These are phyloP conservation scores for Cossypha heuglini DNA, from an alignment of 2,797 vertebrate species.

Conservation along the genomic window DNA sequence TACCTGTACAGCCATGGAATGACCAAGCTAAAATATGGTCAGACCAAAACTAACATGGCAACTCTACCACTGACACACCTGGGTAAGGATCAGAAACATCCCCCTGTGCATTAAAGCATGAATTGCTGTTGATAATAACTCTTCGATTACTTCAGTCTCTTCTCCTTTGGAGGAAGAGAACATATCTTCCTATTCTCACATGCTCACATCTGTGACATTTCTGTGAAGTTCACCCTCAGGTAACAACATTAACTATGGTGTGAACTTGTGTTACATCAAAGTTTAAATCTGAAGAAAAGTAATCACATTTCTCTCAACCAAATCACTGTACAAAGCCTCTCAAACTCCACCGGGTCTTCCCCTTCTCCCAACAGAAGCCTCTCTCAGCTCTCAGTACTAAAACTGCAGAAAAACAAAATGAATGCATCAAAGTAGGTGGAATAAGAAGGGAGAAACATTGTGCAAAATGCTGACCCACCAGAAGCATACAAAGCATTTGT, in stretches of 20 bases:
- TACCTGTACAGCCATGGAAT: background rate
- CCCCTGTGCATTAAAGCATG: background rate
- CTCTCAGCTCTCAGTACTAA: background rate
- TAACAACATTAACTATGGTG: background rate
- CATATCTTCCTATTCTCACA: background rate
- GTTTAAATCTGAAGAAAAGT: background rate
- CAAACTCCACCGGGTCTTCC: background rate
- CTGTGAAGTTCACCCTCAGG: background rate
- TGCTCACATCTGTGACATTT: background rate
- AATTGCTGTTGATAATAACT: background rate
- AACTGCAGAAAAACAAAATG: background rate
- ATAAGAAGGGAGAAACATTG: background rate
- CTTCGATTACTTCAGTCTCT: background rate
- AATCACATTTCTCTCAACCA: background rate
- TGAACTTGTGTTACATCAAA: background rate
- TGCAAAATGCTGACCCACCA: constrained; percentile 18
- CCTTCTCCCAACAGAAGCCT: background rate
- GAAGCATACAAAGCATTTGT: constrained; percentile 41
- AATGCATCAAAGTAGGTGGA: constrained; percentile 59
- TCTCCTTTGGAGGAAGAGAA: background rate
- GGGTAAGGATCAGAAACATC: background rate
- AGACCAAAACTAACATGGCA: background rate
- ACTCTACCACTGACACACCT: accelerated
- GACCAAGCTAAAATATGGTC: background rate
- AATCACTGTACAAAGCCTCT: background rate